A percentile compares a stretch with the other conserved stretches of the same genome.
Evolutionary conservation across 2,888 invertebrate species (phyloP).

Genomic region (Lordiphosa fenestrarum): DNA sequence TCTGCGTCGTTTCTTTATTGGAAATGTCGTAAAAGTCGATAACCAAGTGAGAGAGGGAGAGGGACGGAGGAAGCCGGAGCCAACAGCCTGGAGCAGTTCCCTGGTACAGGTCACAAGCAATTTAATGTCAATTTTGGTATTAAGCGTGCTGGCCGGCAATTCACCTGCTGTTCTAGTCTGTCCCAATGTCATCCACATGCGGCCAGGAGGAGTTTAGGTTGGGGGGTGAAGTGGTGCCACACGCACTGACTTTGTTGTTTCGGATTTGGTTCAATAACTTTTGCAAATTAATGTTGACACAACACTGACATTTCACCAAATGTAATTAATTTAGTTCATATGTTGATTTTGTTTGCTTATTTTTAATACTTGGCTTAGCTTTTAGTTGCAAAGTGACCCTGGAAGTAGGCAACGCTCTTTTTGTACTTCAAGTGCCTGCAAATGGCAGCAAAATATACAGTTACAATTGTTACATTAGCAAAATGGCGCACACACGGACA

Average conservation of each 20-base stretch:
- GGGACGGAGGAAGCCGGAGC: slow-evolving; percentile 8
- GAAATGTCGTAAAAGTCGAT: slow-evolving; percentile 75
- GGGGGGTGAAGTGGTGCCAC: slow-evolving; percentile 23
- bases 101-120: slow-evolving; percentile 69
- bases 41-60: slow-evolving; percentile 32
- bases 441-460: slow-evolving; percentile 33
- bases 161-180: slow-evolving; percentile 55
- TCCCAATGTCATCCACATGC: slow-evolving; percentile 26
- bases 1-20: slow-evolving; percentile 66
- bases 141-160: slow-evolving; percentile 64
- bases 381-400: slow-evolving; percentile 20
- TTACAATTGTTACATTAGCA: slow-evolving; percentile 43
- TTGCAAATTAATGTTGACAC: slow-evolving; percentile 61
- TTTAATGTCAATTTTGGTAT: slow-evolving; percentile 75
- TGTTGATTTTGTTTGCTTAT: slow-evolving; percentile 12
- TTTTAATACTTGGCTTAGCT: slow-evolving; percentile 16
- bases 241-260: slow-evolving; percentile 13
- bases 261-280: slow-evolving; percentile 41
- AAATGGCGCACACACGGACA: slow-evolving; percentile 24
- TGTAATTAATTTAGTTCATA: slow-evolving; percentile 60
- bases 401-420: slow-evolving; percentile 38
- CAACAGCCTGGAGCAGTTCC: slow-evolving; percentile 2
- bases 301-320: slow-evolving; percentile 59
- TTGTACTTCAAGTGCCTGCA: slow-evolving; percentile 37
- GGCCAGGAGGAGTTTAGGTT: slow-evolving; percentile 5